phyloP scores from a whole-genome alignment of 2,888 invertebrate genomes.

The Stramonita haemastoma region DNA sequence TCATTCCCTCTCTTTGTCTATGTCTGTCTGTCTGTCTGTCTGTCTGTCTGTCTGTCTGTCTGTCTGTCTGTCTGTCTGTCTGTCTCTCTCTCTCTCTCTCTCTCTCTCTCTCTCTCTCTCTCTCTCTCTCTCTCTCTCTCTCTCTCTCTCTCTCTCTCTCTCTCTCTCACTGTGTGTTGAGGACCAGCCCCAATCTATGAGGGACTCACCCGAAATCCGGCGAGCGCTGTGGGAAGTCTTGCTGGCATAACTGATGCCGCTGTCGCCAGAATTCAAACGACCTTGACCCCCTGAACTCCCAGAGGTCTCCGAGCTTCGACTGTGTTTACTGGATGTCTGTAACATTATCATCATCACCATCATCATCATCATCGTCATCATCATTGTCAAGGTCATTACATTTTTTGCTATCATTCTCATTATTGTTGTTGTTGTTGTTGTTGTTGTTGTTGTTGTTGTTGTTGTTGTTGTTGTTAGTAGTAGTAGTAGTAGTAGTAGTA shows the following conservation, averaged over 20 bases:
- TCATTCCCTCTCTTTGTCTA: background rate
- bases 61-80: background rate
- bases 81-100: background rate
- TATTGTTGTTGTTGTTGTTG: background rate
- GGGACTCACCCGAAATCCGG: background rate
- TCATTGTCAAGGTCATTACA: background rate
- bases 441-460: background rate
- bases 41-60: too few relatives aligned
- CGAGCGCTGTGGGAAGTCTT: background rate
- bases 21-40: too few relatives aligned
- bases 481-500: background rate
- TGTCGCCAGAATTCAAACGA: constrained; percentile 43
- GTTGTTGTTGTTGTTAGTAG: background rate
- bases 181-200: too few relatives aligned
- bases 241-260: constrained; percentile 44
- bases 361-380: background rate
- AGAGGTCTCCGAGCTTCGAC: constrained; percentile 9
- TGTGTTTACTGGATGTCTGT: constrained; percentile 13
- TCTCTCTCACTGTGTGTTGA: too few relatives aligned
- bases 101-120: background rate
- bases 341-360: background rate
- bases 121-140: background rate
- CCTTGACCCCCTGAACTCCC: background rate
- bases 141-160: too few relatives aligned
- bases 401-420: background rate